Evolutionary conservation across 2,113 vertebrate species (phyloP).

Genomic region (Heteronetta atricapilla): DNA sequence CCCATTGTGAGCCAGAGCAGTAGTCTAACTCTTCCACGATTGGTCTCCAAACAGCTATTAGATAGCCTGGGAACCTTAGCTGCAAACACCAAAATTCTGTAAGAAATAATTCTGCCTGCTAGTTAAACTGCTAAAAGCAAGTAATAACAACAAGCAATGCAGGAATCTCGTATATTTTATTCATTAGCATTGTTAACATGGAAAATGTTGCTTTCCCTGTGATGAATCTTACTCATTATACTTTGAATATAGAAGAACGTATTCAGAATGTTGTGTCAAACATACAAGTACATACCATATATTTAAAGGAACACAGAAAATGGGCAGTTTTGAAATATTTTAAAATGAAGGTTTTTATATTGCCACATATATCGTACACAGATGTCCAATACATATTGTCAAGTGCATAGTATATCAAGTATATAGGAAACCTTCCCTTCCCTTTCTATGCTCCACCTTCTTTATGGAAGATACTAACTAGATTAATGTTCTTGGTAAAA

Average conservation of each 20-base stretch:
- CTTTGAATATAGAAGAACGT: constrained; percentile 46
- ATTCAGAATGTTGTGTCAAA: constrained; percentile 19
- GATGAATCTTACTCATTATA: constrained; percentile 37
- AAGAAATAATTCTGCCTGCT: background rate
- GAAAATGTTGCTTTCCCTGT: background rate
- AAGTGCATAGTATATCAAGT: background rate
- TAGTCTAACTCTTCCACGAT: background rate
- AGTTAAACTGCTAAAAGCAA: constrained; percentile 40
- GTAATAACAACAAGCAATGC: constrained; percentile 12
- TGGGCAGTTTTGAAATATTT: constrained; percentile 59
- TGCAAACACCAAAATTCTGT: background rate
- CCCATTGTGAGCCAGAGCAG: background rate
- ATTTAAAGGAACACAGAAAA: constrained; percentile 60
- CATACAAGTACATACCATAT: background rate
- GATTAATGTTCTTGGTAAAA: background rate
- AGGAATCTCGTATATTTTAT: constrained; percentile 17
- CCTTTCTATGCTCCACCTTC: background rate
- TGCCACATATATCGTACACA: constrained; percentile 9
- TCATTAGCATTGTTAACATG: constrained; percentile 22
- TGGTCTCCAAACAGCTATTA: constrained; percentile 35
- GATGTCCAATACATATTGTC: constrained; percentile 30
- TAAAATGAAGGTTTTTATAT: constrained; percentile 19
- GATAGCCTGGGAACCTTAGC: background rate
- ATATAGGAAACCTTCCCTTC: background rate
- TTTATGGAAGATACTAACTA: background rate